phyloP scores from a whole-genome alignment of 2,113 vertebrate genomes.

The Osmerus mordax region DNA sequence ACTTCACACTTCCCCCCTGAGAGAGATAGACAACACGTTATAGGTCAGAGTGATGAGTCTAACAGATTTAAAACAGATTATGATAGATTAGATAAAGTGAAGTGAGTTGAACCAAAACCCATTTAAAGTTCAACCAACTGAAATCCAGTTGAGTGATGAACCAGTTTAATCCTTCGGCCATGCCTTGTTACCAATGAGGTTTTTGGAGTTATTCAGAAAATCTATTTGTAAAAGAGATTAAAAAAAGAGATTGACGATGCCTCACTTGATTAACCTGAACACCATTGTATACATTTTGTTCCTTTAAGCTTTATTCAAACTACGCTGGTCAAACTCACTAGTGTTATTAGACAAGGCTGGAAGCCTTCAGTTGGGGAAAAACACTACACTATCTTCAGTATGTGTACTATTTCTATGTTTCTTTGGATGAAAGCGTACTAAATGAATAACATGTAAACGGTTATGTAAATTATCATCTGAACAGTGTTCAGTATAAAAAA shows the following conservation, averaged over 20 bases:
- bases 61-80: background rate
- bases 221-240: slow-evolving; percentile 2
- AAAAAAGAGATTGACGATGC: background rate
- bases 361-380: no score
- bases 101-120: background rate
- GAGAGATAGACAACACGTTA: no score
- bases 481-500: no score
- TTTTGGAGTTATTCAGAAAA: background rate
- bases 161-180: background rate
- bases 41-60: background rate
- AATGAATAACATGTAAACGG: no score
- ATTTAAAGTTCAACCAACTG: background rate
- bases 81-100: background rate
- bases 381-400: no score
- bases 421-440: no score
- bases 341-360: no score
- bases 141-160: background rate
- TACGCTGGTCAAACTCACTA: no score
- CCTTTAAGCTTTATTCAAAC: no score
- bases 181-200: background rate
- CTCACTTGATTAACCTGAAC: background rate
- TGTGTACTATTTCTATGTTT: no score
- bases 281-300: background rate
- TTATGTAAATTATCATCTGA: no score
- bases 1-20: no score